Base-by-base conservation (phyloP, 2,888 invertebrate genomes). In the Ametastegia equiseti region DNA sequence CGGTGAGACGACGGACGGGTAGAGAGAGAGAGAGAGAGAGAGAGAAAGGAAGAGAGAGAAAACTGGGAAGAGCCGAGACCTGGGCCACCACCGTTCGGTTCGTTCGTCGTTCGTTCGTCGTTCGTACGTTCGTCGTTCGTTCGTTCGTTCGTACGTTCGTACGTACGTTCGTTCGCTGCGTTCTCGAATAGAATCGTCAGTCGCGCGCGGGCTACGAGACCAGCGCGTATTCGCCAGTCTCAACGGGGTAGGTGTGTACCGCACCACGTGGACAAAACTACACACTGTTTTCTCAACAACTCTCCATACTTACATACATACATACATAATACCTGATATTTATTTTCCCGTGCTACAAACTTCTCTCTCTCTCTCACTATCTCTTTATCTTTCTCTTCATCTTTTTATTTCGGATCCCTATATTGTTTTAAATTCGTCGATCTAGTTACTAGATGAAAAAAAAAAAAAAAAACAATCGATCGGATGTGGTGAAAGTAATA, bases 171-270 rank as follows among this genome's bases (percentile, higher is more conserved):
- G 42, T 30, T 36, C 15, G n/a, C 47, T 45, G 5, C 45, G 42
- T 42, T 47, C 23, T 11, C 19, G 36, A 15, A n/a, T 67, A 33
- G 65, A 39, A 39, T 39, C 60, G 78, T 78, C 78, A 78, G 78
- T 78, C 78, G 78, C 78, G 78, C 78, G 78, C 78, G 42, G 78
- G 60, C 78, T 23, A 78, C 78, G 78, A 60, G 27, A 78, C 78
- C 65, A 39, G 36, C 75, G 75, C 36, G 75, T 75, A 75, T 78
- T 39, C 60, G 78, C 23, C 33, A 42, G 39, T 39, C 36, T 67
- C n/a, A n/a, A 60, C 60, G 42, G 60, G 60, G 78, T 78, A 27
- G 60, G 13, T 54, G 57, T n/a, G n/a, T n/a, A n/a, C 23, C 11
- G 9, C 78, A 67, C 75, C 75, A 78, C 78, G 78, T 78, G 78